These are phyloP conservation scores for Mormyrops attenuatus DNA, from an alignment of 2,797 vertebrate genomes.

Conservation along the genomic window DNA sequence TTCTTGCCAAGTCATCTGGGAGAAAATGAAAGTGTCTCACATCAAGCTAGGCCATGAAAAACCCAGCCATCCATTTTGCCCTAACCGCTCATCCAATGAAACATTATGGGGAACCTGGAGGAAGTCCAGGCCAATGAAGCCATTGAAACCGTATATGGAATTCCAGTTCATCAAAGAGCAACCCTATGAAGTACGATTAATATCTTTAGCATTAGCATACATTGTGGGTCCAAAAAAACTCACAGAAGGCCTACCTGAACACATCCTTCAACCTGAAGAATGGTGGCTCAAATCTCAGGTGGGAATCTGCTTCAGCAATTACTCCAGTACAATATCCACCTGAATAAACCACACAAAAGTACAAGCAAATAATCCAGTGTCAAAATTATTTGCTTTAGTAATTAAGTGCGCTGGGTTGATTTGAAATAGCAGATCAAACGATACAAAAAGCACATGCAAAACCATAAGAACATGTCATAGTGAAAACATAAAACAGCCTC, in stretches of 20 bases:
- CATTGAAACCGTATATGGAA: neutral
- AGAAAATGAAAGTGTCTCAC: neutral
- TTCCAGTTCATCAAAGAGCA: neutral
- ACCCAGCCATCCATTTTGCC: neutral
- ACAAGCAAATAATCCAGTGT: neutral
- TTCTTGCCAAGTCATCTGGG: neutral
- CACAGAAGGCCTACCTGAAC: neutral
- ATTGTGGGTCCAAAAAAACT: neutral
- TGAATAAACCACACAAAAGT: neutral
- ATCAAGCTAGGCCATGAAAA: neutral
- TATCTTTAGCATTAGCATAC: neutral
- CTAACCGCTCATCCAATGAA: neutral
- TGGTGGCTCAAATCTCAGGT: neutral
- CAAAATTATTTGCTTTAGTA: neutral
- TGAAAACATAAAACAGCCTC: neutral
- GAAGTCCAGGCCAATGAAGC: neutral
- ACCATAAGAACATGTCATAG: neutral
- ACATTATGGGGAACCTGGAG: neutral
- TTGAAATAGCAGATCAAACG: neutral
- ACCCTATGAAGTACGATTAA: neutral
- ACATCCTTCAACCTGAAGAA: neutral
- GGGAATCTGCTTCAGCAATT: neutral
- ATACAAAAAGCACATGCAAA: neutral
- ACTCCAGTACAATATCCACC: neutral
- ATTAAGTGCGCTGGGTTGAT: neutral